Conservation (phyloP, 2,113 vertebrate species). For the Ovibos moschatus region DNA sequence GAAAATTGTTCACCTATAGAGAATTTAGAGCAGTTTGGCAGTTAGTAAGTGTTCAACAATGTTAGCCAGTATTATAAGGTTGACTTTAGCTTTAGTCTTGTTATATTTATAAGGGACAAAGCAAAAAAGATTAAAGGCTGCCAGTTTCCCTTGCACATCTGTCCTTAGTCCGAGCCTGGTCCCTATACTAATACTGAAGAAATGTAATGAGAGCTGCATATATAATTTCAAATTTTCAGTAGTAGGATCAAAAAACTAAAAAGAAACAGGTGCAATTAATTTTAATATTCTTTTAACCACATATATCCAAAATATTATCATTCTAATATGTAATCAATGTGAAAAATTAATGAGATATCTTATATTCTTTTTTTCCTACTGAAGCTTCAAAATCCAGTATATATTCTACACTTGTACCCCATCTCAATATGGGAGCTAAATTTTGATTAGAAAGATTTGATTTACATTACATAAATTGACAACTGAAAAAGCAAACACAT, state of each 20-base stretch:
- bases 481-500: background rate
- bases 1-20: background rate
- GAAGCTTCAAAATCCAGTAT: background rate
- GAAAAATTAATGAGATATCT: background rate
- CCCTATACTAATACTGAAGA: background rate
- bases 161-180: background rate
- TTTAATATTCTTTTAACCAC: background rate
- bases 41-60: background rate
- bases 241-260: background rate
- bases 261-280: background rate
- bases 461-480: slow-evolving; percentile 4
- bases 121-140: background rate
- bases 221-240: background rate
- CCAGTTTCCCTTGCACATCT: background rate
- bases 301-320: background rate
- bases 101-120: background rate
- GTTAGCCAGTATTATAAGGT: background rate
- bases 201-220: background rate
- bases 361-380: background rate
- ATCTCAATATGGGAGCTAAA: background rate
- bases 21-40: background rate
- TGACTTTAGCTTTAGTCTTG: background rate
- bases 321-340: background rate
- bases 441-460: background rate
- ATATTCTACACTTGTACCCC: background rate